Evolutionary conservation across 1,140 invertebrate genomes (phyloP), one percentile per base, ranked within the genome.

Genomic region (Lasioglossum albipes): DNA sequence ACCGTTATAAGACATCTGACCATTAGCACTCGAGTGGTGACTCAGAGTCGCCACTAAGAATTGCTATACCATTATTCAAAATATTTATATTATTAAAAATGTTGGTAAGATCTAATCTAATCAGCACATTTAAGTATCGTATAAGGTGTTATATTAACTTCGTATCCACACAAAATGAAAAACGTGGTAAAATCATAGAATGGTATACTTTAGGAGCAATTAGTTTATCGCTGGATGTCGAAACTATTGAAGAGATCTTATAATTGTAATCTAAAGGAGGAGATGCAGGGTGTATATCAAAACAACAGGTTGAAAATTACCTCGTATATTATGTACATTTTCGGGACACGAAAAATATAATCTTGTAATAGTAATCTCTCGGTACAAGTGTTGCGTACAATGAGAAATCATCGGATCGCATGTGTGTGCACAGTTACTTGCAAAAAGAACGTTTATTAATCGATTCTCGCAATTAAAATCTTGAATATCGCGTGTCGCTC

Each of bases 381-480:
- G 18, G 49, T n/a, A 66, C 45, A 77, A 67, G 49, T 27, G 27
- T 49, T 61, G 52, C 52, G 27, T 49, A 72, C 27, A 62, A 62
- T 22, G 49, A 69, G 22, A 69, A 69, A 52, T 22, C 67, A 31
- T 69, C 22, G 42, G 45, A 72, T 7, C n/a, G 41, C 59, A 54
- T 54, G 52, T 7, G 59, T 49, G n/a, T 42, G 16, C 59, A 52
- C 27, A 18, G 9, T 27, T 75, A 74, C 41, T 57, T 67, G 54
- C 61, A 67, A 75, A 75, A 54, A 67, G 20, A 49, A 66, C 52
- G 42, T 75, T 67, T 75, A 67, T 79, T 74, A 66, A 45, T 54
- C n/a, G 57, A 64, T 79, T 42, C n/a, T 66, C 78, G 66, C 12
- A 75, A 79, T 65, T 2, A 68, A 45, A 59, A n/a, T 75, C 71